Evolutionary conservation across 2,888 invertebrate species (phyloP), one percentile per base, ranked within the genome.

Genomic region (Melipona bicolor): DNA sequence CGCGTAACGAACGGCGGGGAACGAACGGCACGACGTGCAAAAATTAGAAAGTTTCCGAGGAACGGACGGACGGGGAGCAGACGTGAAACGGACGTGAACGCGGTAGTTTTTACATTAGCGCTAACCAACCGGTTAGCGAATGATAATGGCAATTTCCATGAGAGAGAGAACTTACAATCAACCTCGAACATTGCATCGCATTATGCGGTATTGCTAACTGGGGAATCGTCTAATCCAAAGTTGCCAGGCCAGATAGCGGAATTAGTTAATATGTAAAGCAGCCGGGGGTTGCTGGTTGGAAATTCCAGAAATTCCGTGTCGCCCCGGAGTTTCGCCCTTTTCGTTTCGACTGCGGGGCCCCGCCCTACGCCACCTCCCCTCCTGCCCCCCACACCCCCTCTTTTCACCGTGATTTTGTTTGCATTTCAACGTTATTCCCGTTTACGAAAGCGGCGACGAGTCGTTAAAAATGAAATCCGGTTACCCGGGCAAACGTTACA

Each of bases 181-280:
- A 83, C 74, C 67, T 69, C 77, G 80, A 84, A 78, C 78, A 71
- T 71, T 62, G 84, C 77, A 74, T 75, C 68, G 83, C 79, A 81
- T 89, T 87, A 86, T 79, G 75, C 82, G 80, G 75, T 87, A 88
- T 86, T 88, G 84, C 86, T 87, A 86, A 89, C 89, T 78, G 81
- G 89, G 89, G 86, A 89, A 87, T 82, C 87, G 86, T 89, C 89
- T 89, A 89, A 89, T 89, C 84, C 89, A 83, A 89, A 89, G 88
- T 89, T 89, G 80, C 82, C 70, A 6, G 67, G 69, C 72, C 83
- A 81, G 86, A 89, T 81, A 86, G 82, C 72, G 76, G 81, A 89
- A 89, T 89, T 89, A 89, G 89, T 89, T 89, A 89, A 89, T 89
- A 89, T 89, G 89, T 86, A 89, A 89, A 89, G 82, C 87, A 88